Percentiles rank a stretch among this genome's conserved stretches.
Conservation (phyloP, 2,113 vertebrate genomes). For the Neopipo cinnamomea region DNA sequence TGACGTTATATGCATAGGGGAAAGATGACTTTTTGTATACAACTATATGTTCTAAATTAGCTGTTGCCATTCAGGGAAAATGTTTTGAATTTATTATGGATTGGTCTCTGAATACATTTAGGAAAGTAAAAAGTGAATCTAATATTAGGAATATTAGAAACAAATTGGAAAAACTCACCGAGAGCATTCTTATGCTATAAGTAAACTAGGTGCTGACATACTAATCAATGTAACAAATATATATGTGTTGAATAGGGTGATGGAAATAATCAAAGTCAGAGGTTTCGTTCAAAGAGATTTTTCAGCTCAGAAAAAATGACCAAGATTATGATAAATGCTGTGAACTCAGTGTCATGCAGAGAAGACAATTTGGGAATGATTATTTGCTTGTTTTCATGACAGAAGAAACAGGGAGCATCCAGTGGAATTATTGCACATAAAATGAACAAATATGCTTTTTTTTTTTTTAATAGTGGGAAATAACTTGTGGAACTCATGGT, state of each 20-base stretch:
- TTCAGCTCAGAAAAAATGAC: not conserved
- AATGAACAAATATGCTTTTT: not conserved
- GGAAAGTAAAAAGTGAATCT: not conserved
- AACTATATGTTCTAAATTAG: not conserved
- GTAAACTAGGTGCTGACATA: not conserved
- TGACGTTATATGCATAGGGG: accelerated
- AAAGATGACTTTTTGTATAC: not conserved
- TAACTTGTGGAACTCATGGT: conserved; percentile 17
- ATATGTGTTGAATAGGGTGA: not conserved
- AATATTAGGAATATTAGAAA: not conserved
- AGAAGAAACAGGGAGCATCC: not conserved
- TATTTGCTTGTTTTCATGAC: conserved; percentile 24
- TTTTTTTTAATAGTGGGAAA: not conserved
- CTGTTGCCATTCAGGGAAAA: not conserved
- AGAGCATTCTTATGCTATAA: not conserved
- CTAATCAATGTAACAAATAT: not conserved
- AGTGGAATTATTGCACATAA: not conserved
- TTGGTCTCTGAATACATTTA: not conserved
- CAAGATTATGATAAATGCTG: not conserved
- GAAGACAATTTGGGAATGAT: conserved; percentile 18
- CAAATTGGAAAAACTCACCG: not conserved
- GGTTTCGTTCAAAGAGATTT: not conserved
- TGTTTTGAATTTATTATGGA: not conserved
- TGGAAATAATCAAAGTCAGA: not conserved
- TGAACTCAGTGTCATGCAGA: not conserved